Evolutionary conservation across 2,797 vertebrate genomes (phyloP).

Genomic region (Trichosurus vulpecula): DNA sequence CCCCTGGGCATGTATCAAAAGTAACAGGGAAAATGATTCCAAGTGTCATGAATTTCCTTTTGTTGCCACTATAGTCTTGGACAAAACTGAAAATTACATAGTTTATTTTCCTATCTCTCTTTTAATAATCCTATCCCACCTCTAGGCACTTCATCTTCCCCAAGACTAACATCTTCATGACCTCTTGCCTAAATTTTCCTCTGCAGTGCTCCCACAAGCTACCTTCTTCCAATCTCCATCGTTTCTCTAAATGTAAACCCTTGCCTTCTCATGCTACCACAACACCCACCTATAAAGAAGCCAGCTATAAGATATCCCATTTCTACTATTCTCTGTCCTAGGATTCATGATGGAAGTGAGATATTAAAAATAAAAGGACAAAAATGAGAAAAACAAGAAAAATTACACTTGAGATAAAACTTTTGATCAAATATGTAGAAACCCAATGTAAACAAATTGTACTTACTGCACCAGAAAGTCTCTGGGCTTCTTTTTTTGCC

Average conservation of each 20-base stretch:
- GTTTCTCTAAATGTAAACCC: not conserved
- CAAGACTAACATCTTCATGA: slow-evolving; percentile 16
- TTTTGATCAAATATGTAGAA: not conserved
- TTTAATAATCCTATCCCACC: slow-evolving; percentile 22
- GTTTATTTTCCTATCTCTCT: slow-evolving; percentile 7
- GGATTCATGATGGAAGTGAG: slow-evolving; percentile 27
- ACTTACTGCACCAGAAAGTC: slow-evolving; percentile 93
- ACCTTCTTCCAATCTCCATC: not conserved
- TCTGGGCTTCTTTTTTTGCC: slow-evolving; percentile 95
- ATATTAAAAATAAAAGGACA: slow-evolving; percentile 27
- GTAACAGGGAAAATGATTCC: slow-evolving; percentile 44
- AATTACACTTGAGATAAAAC: not conserved
- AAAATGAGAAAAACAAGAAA: slow-evolving; percentile 28
- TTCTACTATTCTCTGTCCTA: slow-evolving; percentile 40
- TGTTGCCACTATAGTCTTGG: not conserved
- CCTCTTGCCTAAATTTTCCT: slow-evolving; percentile 1
- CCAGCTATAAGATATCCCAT: not conserved
- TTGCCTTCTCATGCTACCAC: not conserved
- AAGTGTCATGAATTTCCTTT: not conserved
- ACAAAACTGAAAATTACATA: slow-evolving; percentile 13
- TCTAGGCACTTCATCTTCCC: not conserved
- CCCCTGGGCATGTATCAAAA: not conserved
- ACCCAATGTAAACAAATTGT: slow-evolving; percentile 13
- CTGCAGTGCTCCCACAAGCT: not conserved
- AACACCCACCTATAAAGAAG: not conserved